Evolutionary conservation across 1,140 invertebrate genomes (phyloP).

Genomic region (Apis florea): DNA sequence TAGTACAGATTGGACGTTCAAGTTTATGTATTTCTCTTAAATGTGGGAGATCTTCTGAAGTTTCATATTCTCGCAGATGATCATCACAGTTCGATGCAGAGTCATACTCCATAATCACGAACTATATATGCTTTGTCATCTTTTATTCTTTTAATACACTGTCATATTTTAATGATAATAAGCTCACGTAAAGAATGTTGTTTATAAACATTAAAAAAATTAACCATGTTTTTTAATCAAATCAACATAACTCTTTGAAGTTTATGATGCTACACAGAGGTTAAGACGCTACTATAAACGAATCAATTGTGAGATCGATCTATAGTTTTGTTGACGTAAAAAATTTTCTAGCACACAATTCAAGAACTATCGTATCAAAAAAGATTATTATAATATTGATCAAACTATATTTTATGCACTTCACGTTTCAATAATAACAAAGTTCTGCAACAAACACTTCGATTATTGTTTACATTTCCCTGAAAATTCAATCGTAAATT

Average conservation of each 20-base stretch:
- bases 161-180: conserved; percentile 31
- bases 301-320: background rate
- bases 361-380: background rate
- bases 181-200: background rate
- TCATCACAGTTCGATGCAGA: conserved; percentile 73
- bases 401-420: background rate
- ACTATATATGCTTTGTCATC: conserved; percentile 51
- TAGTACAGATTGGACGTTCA: conserved; percentile 7
- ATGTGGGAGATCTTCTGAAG: conserved; percentile 36
- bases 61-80: conserved; percentile 59
- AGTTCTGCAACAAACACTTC: conserved; percentile 29
- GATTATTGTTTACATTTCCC: conserved; percentile 62
- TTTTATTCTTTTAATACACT: conserved; percentile 41
- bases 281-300: conserved; percentile 42
- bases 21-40: conserved; percentile 41
- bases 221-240: background rate
- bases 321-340: background rate
- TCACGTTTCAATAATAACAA: background rate
- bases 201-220: background rate
- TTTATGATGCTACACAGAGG: background rate
- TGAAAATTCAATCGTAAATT: conserved; percentile 39
- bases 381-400: background rate
- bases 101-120: conserved; percentile 74
- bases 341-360: background rate
- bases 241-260: background rate